These are phyloP conservation scores for Gallinago stenura DNA, from an alignment of 2,797 vertebrate species.

Conservation along the genomic window DNA sequence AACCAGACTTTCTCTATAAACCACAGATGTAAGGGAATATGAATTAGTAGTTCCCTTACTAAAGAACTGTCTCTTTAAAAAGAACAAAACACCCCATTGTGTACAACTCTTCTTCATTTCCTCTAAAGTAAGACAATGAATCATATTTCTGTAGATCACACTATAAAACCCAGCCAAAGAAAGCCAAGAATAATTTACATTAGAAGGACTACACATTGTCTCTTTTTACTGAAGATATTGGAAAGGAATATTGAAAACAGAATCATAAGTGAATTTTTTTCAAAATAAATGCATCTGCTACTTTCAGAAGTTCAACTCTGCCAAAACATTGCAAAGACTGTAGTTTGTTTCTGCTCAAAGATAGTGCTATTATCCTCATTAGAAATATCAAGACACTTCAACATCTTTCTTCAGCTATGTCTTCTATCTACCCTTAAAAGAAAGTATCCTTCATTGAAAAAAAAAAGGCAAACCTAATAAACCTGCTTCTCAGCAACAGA, in stretches of 20 bases:
- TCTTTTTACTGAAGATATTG: neutral
- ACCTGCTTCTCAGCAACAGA: neutral
- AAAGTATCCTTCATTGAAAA: neutral
- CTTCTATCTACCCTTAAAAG: neutral
- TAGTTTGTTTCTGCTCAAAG: neutral
- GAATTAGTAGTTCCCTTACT: neutral
- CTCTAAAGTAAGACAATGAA: neutral
- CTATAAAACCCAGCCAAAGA: neutral
- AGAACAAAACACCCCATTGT: neutral
- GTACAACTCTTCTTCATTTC: neutral
- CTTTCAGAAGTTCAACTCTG: neutral
- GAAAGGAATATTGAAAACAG: neutral
- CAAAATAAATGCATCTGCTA: neutral
- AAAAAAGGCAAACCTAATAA: neutral
- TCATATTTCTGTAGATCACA: neutral
- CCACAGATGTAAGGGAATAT: neutral
- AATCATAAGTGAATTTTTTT: neutral
- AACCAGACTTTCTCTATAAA: neutral
- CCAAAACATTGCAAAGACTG: neutral
- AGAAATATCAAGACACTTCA: neutral
- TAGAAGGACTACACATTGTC: neutral
- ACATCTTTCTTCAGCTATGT: neutral
- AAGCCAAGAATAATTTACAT: neutral
- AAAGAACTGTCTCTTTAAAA: neutral
- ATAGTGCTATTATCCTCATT: neutral